Conservation (phyloP, 2,113 vertebrate species). For the Eptesicus fuscus region DNA sequence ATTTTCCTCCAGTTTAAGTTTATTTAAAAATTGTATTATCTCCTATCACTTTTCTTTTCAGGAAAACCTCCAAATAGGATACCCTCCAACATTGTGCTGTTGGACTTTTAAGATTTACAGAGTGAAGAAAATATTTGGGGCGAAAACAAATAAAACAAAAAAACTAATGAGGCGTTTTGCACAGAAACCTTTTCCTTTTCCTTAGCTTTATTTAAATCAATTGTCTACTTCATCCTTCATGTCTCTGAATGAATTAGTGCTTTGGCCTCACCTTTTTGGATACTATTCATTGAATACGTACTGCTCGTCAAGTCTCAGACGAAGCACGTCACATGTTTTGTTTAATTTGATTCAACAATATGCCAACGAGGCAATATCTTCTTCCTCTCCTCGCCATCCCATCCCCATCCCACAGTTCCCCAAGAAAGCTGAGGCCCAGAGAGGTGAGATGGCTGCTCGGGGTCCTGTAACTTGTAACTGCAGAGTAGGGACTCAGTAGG, state of each 20-base stretch:
- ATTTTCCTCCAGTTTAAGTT: not conserved
- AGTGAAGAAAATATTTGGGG: not conserved
- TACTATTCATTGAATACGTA: not conserved
- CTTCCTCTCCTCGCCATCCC: not conserved
- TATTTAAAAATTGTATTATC: not conserved
- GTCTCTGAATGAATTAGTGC: not conserved
- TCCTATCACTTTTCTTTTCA: constrained; percentile 12
- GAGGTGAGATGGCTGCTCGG: not conserved
- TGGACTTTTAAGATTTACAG: not conserved
- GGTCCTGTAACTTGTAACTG: not conserved
- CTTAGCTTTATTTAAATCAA: not conserved
- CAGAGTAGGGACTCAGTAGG: not conserved
- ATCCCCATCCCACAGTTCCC: not conserved
- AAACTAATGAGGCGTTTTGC: not conserved
- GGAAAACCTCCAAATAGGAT: not conserved
- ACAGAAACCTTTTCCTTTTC: not conserved
- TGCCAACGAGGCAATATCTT: not conserved
- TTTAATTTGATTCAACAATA: not conserved
- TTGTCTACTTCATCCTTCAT: not conserved
- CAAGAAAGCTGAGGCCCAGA: not conserved
- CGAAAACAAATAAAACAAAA: not conserved
- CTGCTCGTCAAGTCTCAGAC: not conserved
- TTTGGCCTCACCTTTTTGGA: not conserved
- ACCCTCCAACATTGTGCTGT: not conserved
- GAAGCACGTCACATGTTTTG: not conserved